Base-by-base conservation (phyloP, 1,140 invertebrate species). In the Glossosoma conforme region DNA sequence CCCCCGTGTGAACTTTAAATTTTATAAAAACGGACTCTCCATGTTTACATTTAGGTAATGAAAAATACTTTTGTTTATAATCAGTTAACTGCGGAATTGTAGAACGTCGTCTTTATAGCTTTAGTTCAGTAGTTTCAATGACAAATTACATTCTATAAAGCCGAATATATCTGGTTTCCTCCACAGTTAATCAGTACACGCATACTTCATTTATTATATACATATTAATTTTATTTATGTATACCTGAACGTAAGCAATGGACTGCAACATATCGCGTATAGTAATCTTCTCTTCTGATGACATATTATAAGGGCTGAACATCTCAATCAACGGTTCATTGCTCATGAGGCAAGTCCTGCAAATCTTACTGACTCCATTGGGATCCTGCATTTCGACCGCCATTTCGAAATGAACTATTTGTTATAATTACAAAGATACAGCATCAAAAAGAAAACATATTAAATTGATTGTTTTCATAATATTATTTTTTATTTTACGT, bases 361-460 rank as follows among this genome's bases (percentile, higher is more conserved):
- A 57, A 13, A 57, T 52, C 41, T 53, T 57, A 41, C 37, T 52
- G 6, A 30, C n/a, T n/a, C n/a, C n/a, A n/a, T n/a, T n/a, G n/a
- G n/a, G n/a, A n/a, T n/a, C n/a, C n/a, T n/a, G n/a, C n/a, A n/a
- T n/a, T n/a, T n/a, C n/a, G n/a, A n/a, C n/a, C n/a, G n/a, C n/a
- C n/a, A n/a, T n/a, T n/a, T n/a, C n/a, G n/a, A n/a, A n/a, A n/a
- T n/a, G n/a, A n/a, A n/a, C n/a, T n/a, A n/a, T n/a, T n/a, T n/a
- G n/a, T n/a, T n/a, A n/a, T n/a, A n/a, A n/a, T n/a, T n/a, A n/a
- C n/a, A n/a, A n/a, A n/a, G n/a, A n/a, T n/a, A n/a, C n/a, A n/a
- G n/a, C n/a, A n/a, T n/a, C n/a, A n/a, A n/a, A n/a, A n/a, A n/a
- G n/a, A n/a, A n/a, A n/a, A n/a, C n/a, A n/a, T n/a, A n/a, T n/a